Percentiles rank a stretch among this genome's conserved stretches.
These are phyloP conservation scores for Parazoanthus swiftii DNA, from an alignment of 92 coral and sea anemone species.

Conservation along the genomic window DNA sequence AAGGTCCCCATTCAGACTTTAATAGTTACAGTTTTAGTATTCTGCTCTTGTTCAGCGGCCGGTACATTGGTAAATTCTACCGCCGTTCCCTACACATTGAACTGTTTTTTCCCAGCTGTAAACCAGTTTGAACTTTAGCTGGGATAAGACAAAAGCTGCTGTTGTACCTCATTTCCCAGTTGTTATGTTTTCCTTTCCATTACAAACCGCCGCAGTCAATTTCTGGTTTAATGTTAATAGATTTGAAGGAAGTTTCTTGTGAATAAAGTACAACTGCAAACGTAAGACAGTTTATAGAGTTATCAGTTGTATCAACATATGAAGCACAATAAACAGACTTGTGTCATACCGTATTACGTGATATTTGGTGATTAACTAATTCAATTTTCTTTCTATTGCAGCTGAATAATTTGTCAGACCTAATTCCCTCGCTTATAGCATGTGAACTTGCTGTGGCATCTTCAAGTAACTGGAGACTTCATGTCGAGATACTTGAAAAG, in stretches of 20 bases:
- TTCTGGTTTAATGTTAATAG: not conserved
- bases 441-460: conserved; percentile 96
- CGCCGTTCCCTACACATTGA: no score
- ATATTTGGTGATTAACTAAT: not conserved
- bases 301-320: not conserved
- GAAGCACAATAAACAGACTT: not conserved
- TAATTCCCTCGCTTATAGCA: conserved; percentile 92
- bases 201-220: no score
- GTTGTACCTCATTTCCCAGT: no score
- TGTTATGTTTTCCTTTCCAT: no score
- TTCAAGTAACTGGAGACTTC: conserved; percentile 98
- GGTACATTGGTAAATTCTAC: no score
- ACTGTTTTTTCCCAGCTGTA: no score
- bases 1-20: no score
- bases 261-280: not conserved
- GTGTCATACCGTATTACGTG: no score
- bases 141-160: no score
- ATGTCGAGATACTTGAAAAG: conserved; percentile 84
- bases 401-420: conserved; percentile 96
- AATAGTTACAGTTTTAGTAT: no score
- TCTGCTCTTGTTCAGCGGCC: no score
- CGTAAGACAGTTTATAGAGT: not conserved
- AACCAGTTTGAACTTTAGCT: no score
- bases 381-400: conserved; percentile 48
- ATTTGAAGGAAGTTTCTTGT: not conserved